Base-by-base conservation (phyloP, 2,888 invertebrate species). In the Lasius fuliginosus region DNA sequence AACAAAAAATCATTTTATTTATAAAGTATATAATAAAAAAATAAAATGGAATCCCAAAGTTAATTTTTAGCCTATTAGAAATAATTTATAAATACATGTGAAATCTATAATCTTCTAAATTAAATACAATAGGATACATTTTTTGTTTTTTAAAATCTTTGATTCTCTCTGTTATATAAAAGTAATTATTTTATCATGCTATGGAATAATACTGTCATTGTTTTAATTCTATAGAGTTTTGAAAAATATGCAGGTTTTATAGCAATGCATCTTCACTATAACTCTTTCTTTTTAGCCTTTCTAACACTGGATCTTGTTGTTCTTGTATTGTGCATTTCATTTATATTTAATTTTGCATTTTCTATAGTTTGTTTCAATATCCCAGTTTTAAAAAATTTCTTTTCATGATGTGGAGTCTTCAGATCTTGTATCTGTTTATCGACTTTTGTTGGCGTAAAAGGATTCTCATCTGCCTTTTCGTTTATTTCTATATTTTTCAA, bases 1-100 rank as follows among this genome's bases (percentile, higher is more conserved):
- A 92, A 92, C 89, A 90, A 92, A 90, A 92, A 92, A 92, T 90
- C 87, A 89, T 89, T 91, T 88, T 93, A 93, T 93, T 93, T 94
- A 93, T 93, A 88, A 90, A 91, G 88, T 85, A 82, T 85, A 86
- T n/a, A 53, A 86, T 79, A 86, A 83, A 81, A 49, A 36, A 23
- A 62, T 53, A 86, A 82, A 58, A 42, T 71, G 27, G 77, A 60
- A 56, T 30, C 33, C 4, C 3, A 3, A 33, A 23, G 40, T 75
- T 30, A 53, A 62, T 73, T 64, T 74, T 53, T 27, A 30, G 62
- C 27, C 46, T 18, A 42, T 65, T 65, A 30, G 12, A 56, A 53
- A 42, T 56, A 62, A 53, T 53, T 82, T 75, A 12, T 40, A 49
- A 42, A 18, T 53, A 53, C 4, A 46, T 77, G n/a, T 36, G 12